phyloP scores from a whole-genome alignment of 35 echinoderm and acorn worm species.

The Patiria miniata region DNA sequence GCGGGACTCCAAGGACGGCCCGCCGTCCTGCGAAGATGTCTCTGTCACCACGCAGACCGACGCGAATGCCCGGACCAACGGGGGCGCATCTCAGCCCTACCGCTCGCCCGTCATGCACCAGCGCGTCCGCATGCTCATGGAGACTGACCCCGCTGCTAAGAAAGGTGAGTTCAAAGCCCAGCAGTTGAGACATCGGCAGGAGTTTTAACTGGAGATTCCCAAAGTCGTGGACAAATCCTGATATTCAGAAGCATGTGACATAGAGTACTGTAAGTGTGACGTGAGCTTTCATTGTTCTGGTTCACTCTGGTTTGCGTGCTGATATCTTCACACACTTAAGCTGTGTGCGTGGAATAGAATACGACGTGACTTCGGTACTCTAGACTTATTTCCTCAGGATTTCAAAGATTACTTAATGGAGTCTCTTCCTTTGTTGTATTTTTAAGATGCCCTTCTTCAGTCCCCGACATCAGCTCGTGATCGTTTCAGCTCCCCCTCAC shows the following conservation, averaged over 20 bases:
- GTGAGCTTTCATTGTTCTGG: too few species aligned
- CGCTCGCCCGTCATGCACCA: constrained; percentile 6
- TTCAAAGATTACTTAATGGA: too few species aligned
- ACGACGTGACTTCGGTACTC: too few species aligned
- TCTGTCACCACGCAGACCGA: constrained; percentile 59
- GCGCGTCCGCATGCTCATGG: neutral
- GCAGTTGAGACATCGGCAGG: too few species aligned
- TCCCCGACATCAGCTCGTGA: constrained; percentile 89
- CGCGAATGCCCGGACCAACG: neutral
- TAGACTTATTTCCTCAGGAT: too few species aligned
- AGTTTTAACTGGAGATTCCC: neutral
- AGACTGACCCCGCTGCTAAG: neutral
- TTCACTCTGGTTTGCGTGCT: too few species aligned
- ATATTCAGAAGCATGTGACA: constrained; percentile 46
- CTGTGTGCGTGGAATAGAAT: too few species aligned
- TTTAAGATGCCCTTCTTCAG: constrained; percentile 37
- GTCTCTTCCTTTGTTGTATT: neutral
- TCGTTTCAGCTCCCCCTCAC: constrained; percentile 83
- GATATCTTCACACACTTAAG: too few species aligned
- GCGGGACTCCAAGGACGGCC: constrained; percentile 46
- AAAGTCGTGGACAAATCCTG: constrained; percentile 39
- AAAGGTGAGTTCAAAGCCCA: constrained; percentile 33
- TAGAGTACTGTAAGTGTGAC: constrained; percentile 51
- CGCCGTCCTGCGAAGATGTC: constrained; percentile 89
- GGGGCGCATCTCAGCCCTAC: neutral